Evolutionary conservation across 2,113 vertebrate species (phyloP).

Genomic region (Malurus cyaneus): DNA sequence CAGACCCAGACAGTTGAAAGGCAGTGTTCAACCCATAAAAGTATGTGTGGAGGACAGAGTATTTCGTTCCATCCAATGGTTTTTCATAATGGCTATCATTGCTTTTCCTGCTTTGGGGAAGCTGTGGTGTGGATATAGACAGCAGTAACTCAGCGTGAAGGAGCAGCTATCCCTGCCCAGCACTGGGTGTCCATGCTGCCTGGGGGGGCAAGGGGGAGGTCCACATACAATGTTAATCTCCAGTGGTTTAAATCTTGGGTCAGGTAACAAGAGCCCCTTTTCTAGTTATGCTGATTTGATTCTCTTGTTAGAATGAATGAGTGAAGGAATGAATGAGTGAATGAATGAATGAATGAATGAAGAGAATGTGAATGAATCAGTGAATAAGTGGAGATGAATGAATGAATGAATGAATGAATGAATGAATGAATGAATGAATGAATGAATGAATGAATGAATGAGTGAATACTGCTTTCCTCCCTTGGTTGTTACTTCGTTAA

Average conservation of each 20-base stretch:
- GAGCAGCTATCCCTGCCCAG: neutral
- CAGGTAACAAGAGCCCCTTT: neutral
- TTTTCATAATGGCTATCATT: neutral
- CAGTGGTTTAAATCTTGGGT: rapidly evolving
- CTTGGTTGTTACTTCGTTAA: neutral
- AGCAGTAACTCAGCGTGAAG: neutral
- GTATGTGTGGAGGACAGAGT: neutral
- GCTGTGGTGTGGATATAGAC: rapidly evolving
- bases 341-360: neutral
- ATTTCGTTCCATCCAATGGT: neutral
- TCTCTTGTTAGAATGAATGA: neutral
- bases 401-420: neutral
- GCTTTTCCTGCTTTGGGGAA: neutral
- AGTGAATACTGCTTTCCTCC: neutral
- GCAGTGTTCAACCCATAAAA: neutral
- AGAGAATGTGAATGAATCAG: neutral
- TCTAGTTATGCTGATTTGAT: neutral
- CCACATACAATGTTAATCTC: neutral
- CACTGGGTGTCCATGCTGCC: neutral
- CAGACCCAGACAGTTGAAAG: neutral
- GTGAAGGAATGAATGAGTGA: neutral
- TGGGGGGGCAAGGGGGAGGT: rapidly evolving
- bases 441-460: neutral
- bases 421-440: neutral
- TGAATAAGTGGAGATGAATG: neutral